phyloP scores from a whole-genome alignment of 2,888 invertebrate species.

The Drosophila macrothrix region DNA sequence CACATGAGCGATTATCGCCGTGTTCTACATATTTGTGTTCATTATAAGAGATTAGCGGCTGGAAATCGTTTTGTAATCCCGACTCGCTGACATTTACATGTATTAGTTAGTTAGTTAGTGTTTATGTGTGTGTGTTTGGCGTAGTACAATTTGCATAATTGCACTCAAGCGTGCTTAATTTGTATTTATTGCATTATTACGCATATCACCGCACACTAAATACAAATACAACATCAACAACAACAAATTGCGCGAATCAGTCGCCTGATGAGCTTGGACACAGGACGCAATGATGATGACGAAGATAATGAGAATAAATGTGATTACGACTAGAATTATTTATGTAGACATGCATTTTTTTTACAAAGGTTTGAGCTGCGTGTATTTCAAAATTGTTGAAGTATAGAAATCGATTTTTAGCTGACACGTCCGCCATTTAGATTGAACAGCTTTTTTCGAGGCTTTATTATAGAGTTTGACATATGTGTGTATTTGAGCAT shows the following conservation, averaged over 20 bases:
- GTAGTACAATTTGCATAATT: slow-evolving; percentile 75
- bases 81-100: slow-evolving; percentile 31
- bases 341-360: neutral
- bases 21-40: slow-evolving; percentile 79
- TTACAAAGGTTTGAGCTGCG: neutral
- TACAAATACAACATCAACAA: slow-evolving; percentile 40
- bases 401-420: neutral
- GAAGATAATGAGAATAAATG: slow-evolving; percentile 21
- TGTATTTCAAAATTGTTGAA: neutral
- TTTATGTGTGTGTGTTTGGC: slow-evolving; percentile 14
- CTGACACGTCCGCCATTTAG: neutral
- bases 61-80: slow-evolving; percentile 78
- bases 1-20: slow-evolving; percentile 76
- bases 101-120: slow-evolving; percentile 28
- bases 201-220: slow-evolving; percentile 70
- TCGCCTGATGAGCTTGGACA: slow-evolving; percentile 34
- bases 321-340: neutral
- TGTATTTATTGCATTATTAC: slow-evolving; percentile 80
- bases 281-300: slow-evolving; percentile 24
- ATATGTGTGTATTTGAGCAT: neutral
- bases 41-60: slow-evolving; percentile 77
- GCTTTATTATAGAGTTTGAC: neutral
- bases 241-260: slow-evolving; percentile 38
- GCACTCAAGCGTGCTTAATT: slow-evolving; percentile 81
- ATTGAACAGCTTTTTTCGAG: neutral